Evolutionary conservation across 2,888 invertebrate species (phyloP).

Genomic region (Chalcosyrphus nemorum): DNA sequence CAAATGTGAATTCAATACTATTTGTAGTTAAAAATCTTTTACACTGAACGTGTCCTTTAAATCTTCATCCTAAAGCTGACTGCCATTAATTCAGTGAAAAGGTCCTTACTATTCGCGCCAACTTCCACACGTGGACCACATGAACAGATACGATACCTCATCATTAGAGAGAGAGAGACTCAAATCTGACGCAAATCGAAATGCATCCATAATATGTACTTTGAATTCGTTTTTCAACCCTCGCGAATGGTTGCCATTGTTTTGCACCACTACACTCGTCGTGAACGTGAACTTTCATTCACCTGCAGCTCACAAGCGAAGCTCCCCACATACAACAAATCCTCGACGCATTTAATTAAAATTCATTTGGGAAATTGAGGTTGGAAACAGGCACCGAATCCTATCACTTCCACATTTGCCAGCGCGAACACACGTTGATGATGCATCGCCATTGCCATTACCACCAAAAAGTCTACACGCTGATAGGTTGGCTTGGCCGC

Average conservation of each 20-base stretch:
- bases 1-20: too few relatives aligned
- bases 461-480: constrained; percentile 66
- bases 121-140: not conserved
- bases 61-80: too few relatives aligned
- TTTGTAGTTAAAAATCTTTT: too few relatives aligned
- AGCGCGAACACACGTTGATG: constrained; percentile 62
- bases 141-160: constrained; percentile 3
- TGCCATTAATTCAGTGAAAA: too few relatives aligned
- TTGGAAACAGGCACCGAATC: constrained; percentile 68
- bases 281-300: not conserved
- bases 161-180: constrained; percentile 36
- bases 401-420: constrained; percentile 71
- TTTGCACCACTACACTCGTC: not conserved
- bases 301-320: constrained; percentile 10
- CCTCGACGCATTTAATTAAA: constrained; percentile 73
- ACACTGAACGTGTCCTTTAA: too few relatives aligned
- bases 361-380: constrained; percentile 74
- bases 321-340: constrained; percentile 53
- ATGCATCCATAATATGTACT: not conserved
- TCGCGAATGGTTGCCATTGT: not conserved
- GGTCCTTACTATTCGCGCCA: too few relatives aligned
- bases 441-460: constrained; percentile 59
- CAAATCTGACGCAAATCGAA: constrained; percentile 4
- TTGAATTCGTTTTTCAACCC: not conserved
- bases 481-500: constrained; percentile 71